phyloP scores from a whole-genome alignment of 2,113 vertebrate species.

The Enhydra lutris region DNA sequence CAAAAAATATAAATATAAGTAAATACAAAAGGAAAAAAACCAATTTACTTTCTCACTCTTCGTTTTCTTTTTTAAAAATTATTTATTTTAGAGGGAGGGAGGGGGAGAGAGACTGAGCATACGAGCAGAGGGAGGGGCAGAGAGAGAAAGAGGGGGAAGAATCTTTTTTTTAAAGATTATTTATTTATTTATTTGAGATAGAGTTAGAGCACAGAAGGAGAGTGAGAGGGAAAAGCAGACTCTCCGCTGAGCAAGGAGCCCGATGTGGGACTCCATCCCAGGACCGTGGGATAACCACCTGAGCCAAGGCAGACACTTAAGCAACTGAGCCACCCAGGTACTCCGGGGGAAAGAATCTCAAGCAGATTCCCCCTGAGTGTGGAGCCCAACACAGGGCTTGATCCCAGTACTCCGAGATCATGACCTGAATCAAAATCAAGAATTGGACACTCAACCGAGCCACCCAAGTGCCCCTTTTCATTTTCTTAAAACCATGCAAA shows the following conservation, averaged over 20 bases:
- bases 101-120: neutral
- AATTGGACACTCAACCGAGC: neutral
- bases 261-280: no score
- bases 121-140: neutral
- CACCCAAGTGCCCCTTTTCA: neutral
- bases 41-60: neutral
- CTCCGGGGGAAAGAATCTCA: no score
- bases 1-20: neutral
- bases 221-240: no score
- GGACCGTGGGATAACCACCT: no score
- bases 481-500: constrained; percentile 47
- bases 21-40: neutral
- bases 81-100: neutral
- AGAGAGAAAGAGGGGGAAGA: no score
- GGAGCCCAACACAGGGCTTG: neutral
- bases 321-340: no score
- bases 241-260: no score
- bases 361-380: no score
- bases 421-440: neutral
- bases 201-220: no score
- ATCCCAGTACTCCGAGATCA: neutral
- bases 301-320: no score
- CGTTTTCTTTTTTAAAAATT: neutral
- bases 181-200: no score
- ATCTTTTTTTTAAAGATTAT: no score